phyloP scores from a whole-genome alignment of 2,888 invertebrate species.

The Trachelus iudaicus region DNA sequence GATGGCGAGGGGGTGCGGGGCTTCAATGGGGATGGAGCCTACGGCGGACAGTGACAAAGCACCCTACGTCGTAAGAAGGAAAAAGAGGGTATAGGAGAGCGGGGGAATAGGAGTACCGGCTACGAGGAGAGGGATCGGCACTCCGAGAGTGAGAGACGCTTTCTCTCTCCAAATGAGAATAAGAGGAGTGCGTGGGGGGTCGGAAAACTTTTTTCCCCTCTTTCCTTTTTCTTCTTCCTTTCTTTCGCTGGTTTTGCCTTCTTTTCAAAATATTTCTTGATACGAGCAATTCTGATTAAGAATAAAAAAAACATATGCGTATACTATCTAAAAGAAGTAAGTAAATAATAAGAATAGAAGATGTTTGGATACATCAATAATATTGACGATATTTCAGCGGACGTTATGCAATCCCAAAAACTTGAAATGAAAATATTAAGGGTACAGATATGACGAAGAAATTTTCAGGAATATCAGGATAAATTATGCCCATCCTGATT shows the following conservation, averaged over 20 bases:
- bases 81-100: conserved; percentile 17
- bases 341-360: too few relatives aligned
- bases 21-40: conserved; percentile 27
- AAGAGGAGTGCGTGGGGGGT: conserved; percentile 6
- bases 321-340: too few relatives aligned
- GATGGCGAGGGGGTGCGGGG: neutral
- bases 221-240: neutral
- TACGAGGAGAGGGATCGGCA: neutral
- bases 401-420: too few relatives aligned
- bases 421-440: too few relatives aligned
- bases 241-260: neutral
- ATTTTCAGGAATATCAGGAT: too few relatives aligned
- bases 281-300: neutral
- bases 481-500: too few relatives aligned
- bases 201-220: conserved; percentile 4
- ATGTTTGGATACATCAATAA: too few relatives aligned
- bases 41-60: conserved; percentile 48
- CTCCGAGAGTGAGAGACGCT: conserved; percentile 8
- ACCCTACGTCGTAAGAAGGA: conserved; percentile 35
- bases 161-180: conserved; percentile 16
- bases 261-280: conserved; percentile 1
- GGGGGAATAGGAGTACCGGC: neutral
- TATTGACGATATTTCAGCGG: too few relatives aligned
- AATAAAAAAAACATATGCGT: too few relatives aligned
- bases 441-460: too few relatives aligned